phyloP scores from a whole-genome alignment of 2,888 invertebrate genomes.

The Dolichomitus sp. region DNA sequence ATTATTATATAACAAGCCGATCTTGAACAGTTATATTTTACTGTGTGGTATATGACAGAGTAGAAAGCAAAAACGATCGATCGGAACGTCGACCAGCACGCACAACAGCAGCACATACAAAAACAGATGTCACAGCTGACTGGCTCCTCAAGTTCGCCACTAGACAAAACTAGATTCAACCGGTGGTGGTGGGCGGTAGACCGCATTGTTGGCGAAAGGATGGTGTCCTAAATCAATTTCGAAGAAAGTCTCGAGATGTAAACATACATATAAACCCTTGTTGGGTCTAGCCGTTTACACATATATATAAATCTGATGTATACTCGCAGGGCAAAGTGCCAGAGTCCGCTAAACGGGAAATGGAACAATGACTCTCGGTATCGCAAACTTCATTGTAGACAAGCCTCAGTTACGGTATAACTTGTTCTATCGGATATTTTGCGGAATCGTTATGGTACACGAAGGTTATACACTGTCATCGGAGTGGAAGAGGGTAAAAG shows the following conservation, averaged over 20 bases:
- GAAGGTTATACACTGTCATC: not conserved
- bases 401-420: not conserved
- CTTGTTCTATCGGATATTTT: not conserved
- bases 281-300: constrained; percentile 24
- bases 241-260: constrained; percentile 61
- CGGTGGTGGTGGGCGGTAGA: constrained; percentile 50
- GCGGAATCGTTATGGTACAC: constrained; percentile 17
- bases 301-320: constrained; percentile 29
- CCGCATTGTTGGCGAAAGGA: constrained; percentile 59
- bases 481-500: constrained; percentile 6
- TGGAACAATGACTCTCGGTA: constrained; percentile 63
- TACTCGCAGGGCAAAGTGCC: constrained; percentile 67
- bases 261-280: constrained; percentile 45
- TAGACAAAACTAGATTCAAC: constrained; percentile 58
- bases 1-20: no score
- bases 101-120: not conserved
- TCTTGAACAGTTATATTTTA: not conserved
- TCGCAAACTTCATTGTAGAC: constrained; percentile 6
- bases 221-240: constrained; percentile 62
- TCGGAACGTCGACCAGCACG: not conserved
- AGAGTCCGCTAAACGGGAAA: constrained; percentile 63
- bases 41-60: not conserved
- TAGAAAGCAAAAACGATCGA: not conserved
- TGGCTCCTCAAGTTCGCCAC: constrained; percentile 37
- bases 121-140: constrained; percentile 36